phyloP scores from a whole-genome alignment of 1,140 invertebrate genomes.

The Branchinecta lynchi region DNA sequence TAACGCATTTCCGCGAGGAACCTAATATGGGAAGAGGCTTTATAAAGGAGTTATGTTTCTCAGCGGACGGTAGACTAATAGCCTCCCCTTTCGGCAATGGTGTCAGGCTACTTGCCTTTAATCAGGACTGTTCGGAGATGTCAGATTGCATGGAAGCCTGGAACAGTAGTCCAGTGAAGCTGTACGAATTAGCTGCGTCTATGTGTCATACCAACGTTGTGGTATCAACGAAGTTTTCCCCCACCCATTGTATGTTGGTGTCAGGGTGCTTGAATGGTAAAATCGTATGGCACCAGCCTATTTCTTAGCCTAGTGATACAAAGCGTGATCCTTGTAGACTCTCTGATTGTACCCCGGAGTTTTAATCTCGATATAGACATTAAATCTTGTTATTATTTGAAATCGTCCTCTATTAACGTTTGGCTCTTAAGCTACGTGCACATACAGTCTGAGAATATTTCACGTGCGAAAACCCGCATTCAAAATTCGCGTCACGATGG shows the following conservation, averaged over 20 bases:
- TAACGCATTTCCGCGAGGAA: constrained; percentile 71
- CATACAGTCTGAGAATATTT: no score
- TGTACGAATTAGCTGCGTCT: constrained; percentile 48
- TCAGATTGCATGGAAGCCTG: constrained; percentile 40
- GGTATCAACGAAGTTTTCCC: constrained; percentile 80
- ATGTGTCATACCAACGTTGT: constrained; percentile 64
- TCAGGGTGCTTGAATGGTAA: constrained; percentile 73
- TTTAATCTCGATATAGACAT: no score
- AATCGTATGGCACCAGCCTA: constrained; percentile 76
- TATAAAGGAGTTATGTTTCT: constrained; percentile 69
- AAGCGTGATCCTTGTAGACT: no score
- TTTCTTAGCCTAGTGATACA: constrained; percentile 33
- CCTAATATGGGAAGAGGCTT: constrained; percentile 73
- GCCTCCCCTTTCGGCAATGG: constrained; percentile 76
- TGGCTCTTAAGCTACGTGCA: no score
- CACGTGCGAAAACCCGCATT: no score
- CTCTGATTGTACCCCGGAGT: no score
- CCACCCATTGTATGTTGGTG: constrained; percentile 62
- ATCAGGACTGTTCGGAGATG: constrained; percentile 57
- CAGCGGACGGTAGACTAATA: constrained; percentile 67
- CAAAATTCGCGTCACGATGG: no score
- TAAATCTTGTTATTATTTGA: no score
- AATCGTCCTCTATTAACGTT: no score
- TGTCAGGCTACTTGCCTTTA: constrained; percentile 62
- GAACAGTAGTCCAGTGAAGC: constrained; percentile 31